Conservation (phyloP, 2,113 vertebrate species). For the Neotoma lepida region DNA sequence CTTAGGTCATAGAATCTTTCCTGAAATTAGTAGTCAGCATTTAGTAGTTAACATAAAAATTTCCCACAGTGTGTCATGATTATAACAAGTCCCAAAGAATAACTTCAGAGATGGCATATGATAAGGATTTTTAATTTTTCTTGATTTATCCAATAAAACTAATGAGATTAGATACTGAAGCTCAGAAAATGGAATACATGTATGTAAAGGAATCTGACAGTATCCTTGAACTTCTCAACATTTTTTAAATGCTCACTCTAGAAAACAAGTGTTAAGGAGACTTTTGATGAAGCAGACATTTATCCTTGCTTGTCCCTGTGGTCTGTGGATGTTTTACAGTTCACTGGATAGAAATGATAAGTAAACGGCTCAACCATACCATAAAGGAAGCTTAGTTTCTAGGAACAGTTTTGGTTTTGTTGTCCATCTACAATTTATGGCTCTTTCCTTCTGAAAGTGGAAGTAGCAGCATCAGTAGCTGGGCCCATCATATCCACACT, state of each 20-base stretch:
- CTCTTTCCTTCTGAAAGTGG: constrained; percentile 43
- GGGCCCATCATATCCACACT: constrained; percentile 17
- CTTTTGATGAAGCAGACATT: constrained; percentile 51
- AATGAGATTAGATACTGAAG: constrained; percentile 65
- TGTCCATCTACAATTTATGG: constrained; percentile 47
- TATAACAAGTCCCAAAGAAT: constrained; percentile 49
- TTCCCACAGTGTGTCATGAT: background rate
- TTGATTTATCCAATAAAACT: constrained; percentile 57
- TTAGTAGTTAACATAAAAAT: constrained; percentile 29
- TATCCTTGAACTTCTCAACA: constrained; percentile 56
- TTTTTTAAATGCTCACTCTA: constrained; percentile 50
- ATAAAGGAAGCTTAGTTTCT: constrained; percentile 50
- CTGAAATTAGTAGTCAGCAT: constrained; percentile 38
- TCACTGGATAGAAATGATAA: constrained; percentile 61
- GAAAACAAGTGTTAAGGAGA: constrained; percentile 57
- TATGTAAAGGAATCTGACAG: constrained; percentile 31
- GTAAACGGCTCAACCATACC: constrained; percentile 49
- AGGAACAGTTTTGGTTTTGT: constrained; percentile 32
- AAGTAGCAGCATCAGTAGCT: constrained; percentile 21
- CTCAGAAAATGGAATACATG: constrained; percentile 53
- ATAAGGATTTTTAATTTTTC: constrained; percentile 28
- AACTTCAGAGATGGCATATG: constrained; percentile 46
- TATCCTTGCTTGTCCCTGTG: constrained; percentile 40
- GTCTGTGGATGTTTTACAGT: constrained; percentile 29
- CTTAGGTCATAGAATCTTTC: constrained; percentile 48